A percentile compares a stretch with the other conserved stretches of the same genome.
phyloP scores from a whole-genome alignment of 2,888 invertebrate species.

The Amphipyra berbera region DNA sequence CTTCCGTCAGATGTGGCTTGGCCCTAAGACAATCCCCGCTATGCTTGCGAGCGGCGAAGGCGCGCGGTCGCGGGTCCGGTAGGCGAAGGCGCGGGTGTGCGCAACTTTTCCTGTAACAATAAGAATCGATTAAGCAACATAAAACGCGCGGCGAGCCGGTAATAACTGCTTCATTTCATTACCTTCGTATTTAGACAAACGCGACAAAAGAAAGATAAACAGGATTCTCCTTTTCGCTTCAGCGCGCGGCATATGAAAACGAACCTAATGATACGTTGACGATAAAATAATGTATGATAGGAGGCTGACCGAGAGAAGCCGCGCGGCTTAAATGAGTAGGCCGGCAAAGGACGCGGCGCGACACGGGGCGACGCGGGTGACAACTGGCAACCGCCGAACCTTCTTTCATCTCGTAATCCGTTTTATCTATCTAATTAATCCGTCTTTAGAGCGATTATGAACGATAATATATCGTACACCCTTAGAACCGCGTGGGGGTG shows the following conservation, averaged over 20 bases:
- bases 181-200: background rate
- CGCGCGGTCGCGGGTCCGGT: background rate
- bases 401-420: constrained; percentile 3
- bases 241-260: background rate
- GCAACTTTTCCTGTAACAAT: background rate
- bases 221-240: constrained; percentile 1
- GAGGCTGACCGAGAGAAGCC: background rate
- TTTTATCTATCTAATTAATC: constrained; percentile 21
- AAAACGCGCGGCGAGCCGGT: constrained; percentile 1
- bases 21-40: too few relatives aligned
- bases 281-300: background rate
- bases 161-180: background rate
- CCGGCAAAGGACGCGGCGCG: background rate
- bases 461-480: constrained; percentile 1
- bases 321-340: background rate
- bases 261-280: background rate
- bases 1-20: too few relatives aligned
- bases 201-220: constrained; percentile 1
- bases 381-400: background rate
- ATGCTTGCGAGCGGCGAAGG: too few relatives aligned
- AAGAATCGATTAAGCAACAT: background rate
- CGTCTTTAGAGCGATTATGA: constrained; percentile 10
- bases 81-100: background rate
- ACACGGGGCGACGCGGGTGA: too few relatives aligned
- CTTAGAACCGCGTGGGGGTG: background rate